phyloP scores from a whole-genome alignment of 2,113 vertebrate species.

The Rostratula benghalensis region DNA sequence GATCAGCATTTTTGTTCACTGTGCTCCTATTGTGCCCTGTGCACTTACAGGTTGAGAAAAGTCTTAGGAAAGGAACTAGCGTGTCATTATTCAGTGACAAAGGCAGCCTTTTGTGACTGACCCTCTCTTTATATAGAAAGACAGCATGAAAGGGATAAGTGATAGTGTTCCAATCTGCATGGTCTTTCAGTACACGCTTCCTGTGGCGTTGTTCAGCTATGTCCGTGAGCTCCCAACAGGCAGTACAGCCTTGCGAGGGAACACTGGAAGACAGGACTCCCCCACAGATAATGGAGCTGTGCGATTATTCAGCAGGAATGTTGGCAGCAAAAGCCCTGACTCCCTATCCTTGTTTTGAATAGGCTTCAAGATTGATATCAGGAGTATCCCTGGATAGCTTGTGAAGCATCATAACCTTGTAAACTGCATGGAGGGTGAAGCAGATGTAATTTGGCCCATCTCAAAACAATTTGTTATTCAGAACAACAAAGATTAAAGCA shows the following conservation, averaged over 20 bases:
- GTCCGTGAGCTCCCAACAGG: constrained; percentile 35
- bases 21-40: not conserved
- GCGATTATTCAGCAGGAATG: constrained; percentile 73
- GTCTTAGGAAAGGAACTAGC: constrained; percentile 2
- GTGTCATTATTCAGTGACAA: not conserved
- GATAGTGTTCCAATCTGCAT: constrained; percentile 21
- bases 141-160: constrained; percentile 62
- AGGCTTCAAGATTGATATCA: constrained; percentile 73
- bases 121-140: constrained; percentile 1
- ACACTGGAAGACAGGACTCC: constrained; percentile 48
- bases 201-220: constrained; percentile 34
- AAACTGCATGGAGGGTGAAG: not conserved
- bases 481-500: not conserved
- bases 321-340: constrained; percentile 63
- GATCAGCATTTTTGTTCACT: constrained; percentile 4
- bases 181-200: constrained; percentile 30
- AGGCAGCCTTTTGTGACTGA: constrained; percentile 30
- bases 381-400: constrained; percentile 57
- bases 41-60: not conserved
- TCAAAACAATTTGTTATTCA: constrained; percentile 64
- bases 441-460: constrained; percentile 50
- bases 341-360: constrained; percentile 66
- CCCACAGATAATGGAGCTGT: constrained; percentile 65
- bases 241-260: not conserved
- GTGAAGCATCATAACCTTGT: constrained; percentile 12